These are phyloP conservation scores for Tipula vernalis DNA, from an alignment of 2,888 invertebrate genomes.

Conservation along the genomic window DNA sequence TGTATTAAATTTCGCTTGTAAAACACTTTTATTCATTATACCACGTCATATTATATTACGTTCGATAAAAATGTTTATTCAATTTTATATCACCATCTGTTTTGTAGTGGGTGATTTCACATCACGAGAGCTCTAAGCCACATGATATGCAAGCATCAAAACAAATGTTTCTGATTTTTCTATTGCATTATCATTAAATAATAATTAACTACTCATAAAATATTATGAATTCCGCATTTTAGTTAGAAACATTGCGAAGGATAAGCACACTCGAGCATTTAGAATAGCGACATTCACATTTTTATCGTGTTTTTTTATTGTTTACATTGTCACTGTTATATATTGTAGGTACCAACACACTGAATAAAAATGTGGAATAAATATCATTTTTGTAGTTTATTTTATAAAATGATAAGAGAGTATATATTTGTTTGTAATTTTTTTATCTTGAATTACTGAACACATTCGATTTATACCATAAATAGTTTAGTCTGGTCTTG, in stretches of 20 bases:
- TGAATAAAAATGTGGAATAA: background rate
- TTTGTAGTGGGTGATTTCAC: background rate
- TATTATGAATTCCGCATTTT: background rate
- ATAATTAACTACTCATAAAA: too few relatives aligned
- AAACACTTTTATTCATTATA: background rate
- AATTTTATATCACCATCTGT: background rate
- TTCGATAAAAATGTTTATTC: background rate
- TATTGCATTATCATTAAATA: background rate
- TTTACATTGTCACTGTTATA: background rate
- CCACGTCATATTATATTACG: background rate
- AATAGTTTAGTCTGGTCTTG: background rate
- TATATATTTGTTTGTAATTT: background rate
- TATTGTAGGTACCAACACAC: background rate
- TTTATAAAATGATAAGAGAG: background rate
- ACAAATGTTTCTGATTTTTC: background rate
- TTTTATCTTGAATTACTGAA: background rate
- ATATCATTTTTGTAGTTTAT: background rate
- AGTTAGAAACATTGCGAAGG: too few relatives aligned
- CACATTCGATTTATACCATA: background rate
- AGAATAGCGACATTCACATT: background rate
- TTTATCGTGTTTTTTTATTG: background rate
- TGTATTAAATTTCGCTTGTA: background rate
- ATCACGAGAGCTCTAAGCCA: background rate
- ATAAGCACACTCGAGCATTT: too few relatives aligned
- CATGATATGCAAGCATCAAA: background rate